Evolutionary conservation across 2,113 vertebrate species (phyloP).

Genomic region (Microcebus lehilahytsara): DNA sequence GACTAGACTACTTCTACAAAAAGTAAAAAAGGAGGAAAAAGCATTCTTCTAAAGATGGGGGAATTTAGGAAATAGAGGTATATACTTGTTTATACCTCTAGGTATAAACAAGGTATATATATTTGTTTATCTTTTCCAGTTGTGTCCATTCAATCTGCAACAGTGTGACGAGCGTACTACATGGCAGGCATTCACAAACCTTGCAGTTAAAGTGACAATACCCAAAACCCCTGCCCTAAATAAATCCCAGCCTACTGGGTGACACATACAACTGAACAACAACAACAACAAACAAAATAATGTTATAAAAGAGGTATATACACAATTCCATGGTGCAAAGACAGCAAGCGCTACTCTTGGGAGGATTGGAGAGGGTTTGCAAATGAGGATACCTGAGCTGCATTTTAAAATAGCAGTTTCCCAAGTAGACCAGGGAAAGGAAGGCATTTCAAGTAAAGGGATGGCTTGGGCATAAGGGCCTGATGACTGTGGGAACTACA

Average conservation of each 20-base stretch:
- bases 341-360: accelerated
- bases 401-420: not conserved
- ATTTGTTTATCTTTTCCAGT: not conserved
- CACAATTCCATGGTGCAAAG: not conserved
- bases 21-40: not conserved
- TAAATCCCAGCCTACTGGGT: not conserved
- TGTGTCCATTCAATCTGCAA: not conserved
- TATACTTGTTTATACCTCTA: not conserved
- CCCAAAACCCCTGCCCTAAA: not conserved
- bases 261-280: not conserved
- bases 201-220: not conserved
- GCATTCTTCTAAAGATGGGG: not conserved
- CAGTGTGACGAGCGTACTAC: not conserved
- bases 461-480: not conserved
- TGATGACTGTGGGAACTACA: not conserved
- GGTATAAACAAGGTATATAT: no score
- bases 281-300: not conserved
- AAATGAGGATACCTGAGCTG: not conserved
- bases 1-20: not conserved
- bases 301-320: not conserved
- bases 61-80: not conserved
- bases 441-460: not conserved
- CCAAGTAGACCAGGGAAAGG: not conserved
- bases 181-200: not conserved
- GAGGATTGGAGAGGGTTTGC: not conserved